Evolutionary conservation across 2,888 invertebrate genomes (phyloP).

Genomic region (Blastobasis lacticolella): DNA sequence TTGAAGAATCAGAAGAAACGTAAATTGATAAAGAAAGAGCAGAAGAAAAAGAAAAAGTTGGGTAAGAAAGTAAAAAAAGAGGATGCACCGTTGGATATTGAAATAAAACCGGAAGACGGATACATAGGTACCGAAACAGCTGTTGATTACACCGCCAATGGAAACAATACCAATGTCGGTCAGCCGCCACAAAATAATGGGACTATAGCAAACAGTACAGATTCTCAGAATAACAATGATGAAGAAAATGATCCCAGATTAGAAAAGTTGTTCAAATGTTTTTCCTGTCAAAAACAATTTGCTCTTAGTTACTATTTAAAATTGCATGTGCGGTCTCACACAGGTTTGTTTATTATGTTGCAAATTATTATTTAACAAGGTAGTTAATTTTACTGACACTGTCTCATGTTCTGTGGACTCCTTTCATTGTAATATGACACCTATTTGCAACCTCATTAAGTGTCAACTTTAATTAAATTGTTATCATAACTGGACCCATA

Average conservation of each 20-base stretch:
- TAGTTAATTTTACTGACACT: neutral
- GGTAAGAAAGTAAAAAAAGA: conserved; percentile 27
- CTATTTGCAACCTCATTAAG: too few species aligned
- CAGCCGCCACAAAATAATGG: neutral
- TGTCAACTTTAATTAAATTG: too few species aligned
- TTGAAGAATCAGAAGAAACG: conserved; percentile 46
- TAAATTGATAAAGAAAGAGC: conserved; percentile 46
- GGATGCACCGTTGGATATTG: conserved; percentile 25
- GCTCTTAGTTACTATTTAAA: conserved; percentile 59
- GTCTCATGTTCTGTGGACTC: too few species aligned
- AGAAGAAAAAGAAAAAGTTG: conserved; percentile 22
- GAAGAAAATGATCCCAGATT: conserved; percentile 28
- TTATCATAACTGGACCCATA: neutral
- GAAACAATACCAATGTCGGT: conserved; percentile 13
- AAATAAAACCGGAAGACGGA: conserved; percentile 62
- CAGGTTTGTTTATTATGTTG: conserved; percentile 31
- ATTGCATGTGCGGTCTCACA: conserved; percentile 60
- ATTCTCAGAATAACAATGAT: neutral
- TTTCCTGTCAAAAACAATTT: conserved; percentile 59
- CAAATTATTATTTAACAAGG: neutral
- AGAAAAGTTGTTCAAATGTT: conserved; percentile 61
- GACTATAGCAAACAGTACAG: too few species aligned
- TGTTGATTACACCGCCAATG: conserved; percentile 19
- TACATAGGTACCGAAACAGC: conserved; percentile 54
- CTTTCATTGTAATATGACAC: too few species aligned